Evolutionary conservation across 2,797 vertebrate species (phyloP).

Genomic region (Myotis vivesi): DNA sequence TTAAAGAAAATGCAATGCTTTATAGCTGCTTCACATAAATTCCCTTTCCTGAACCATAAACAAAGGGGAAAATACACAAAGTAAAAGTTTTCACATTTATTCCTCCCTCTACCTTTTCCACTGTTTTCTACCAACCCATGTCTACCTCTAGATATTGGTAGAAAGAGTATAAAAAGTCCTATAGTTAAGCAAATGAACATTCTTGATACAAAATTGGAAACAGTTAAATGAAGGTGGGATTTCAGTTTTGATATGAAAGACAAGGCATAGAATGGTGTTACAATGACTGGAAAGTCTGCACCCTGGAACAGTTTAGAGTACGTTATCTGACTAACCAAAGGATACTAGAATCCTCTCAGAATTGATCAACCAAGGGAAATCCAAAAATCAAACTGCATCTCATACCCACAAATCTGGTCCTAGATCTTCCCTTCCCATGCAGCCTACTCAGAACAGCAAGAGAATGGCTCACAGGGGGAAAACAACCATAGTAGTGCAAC

Average conservation of each 20-base stretch:
- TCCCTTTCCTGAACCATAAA: not conserved
- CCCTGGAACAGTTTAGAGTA: not conserved
- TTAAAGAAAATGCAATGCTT: not conserved
- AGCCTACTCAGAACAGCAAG: not conserved
- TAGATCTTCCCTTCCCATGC: not conserved
- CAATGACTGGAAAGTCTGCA: not conserved
- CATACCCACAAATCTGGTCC: not conserved
- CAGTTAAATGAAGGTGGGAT: not conserved
- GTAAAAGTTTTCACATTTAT: not conserved
- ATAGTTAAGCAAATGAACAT: not conserved
- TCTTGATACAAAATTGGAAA: not conserved
- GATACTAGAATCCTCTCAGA: not conserved
- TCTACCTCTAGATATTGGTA: not conserved
- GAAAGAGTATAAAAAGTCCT: not conserved
- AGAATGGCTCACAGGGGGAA: not conserved
- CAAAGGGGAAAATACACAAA: conserved; percentile 32
- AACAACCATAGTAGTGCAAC: not conserved
- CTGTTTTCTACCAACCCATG: not conserved
- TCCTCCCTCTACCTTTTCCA: not conserved
- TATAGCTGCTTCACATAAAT: conserved; percentile 6
- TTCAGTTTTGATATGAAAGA: not conserved
- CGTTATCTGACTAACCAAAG: not conserved
- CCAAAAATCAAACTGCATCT: not conserved
- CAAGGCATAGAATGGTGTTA: not conserved
- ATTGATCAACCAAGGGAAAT: conserved; percentile 26